Conservation (phyloP, 2,888 invertebrate species). For the Drosophila atripex region DNA sequence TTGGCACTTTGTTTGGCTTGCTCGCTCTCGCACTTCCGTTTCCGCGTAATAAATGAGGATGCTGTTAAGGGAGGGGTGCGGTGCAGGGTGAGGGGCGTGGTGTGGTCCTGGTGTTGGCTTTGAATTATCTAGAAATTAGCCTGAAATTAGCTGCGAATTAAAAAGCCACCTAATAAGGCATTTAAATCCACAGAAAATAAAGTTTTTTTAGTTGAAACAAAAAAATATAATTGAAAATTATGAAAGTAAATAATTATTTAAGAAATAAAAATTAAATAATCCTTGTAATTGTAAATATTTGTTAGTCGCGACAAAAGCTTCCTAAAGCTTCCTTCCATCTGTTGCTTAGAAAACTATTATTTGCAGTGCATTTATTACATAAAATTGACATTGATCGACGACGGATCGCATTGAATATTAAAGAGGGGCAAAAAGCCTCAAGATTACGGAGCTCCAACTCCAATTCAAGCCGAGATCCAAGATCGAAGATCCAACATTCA, state of each 20-base stretch:
- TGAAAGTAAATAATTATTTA: too few species aligned
- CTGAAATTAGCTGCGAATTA: conserved; percentile 30
- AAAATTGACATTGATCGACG: conserved; percentile 45
- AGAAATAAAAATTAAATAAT: not conserved
- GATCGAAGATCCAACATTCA: not conserved
- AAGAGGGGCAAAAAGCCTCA: conserved; percentile 4
- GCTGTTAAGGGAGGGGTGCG: conserved; percentile 7
- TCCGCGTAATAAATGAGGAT: conserved; percentile 41
- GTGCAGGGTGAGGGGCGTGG: conserved; percentile 13
- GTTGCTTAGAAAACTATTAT: not conserved
- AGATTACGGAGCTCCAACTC: conserved; percentile 20
- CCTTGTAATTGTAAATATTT: too few species aligned
- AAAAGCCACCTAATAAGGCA: not conserved
- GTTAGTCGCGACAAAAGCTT: too few species aligned
- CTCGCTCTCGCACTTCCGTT: conserved; percentile 51
- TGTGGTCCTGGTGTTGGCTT: conserved; percentile 26
- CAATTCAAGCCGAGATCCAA: not conserved
- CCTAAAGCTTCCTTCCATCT: too few species aligned
- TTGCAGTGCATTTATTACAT: conserved; percentile 30
- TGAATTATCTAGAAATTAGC: conserved; percentile 37
- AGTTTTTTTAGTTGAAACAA: too few species aligned
- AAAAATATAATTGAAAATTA: too few species aligned
- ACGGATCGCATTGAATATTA: conserved; percentile 7
- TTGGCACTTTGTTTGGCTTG: conserved; percentile 26
- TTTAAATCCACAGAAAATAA: conserved; percentile 1